Conservation (phyloP, 2,797 vertebrate genomes). For the Alcedo quadribrachys region DNA sequence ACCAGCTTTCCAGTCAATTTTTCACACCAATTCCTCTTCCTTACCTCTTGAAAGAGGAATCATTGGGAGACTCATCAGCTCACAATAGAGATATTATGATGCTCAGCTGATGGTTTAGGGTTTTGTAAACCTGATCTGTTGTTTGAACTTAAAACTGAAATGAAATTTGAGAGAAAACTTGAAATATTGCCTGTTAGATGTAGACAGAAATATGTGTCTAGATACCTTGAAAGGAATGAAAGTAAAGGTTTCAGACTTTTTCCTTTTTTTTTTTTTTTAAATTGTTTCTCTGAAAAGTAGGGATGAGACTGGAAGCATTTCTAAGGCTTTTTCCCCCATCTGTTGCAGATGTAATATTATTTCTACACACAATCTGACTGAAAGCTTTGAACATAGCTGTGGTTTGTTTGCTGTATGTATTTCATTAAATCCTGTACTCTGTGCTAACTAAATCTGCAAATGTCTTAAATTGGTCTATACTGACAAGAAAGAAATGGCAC, state of each 20-base stretch:
- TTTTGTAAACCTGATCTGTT: neutral
- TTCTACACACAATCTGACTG: neutral
- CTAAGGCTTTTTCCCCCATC: neutral
- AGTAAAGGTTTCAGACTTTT: neutral
- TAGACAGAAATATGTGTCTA: neutral
- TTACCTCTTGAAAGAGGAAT: neutral
- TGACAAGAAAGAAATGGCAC: constrained; percentile 65
- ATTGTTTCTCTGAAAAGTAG: neutral
- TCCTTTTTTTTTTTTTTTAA: neutral
- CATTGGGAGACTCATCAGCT: neutral
- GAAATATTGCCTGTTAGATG: neutral
- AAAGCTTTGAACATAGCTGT: constrained; percentile 3
- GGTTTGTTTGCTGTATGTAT: constrained; percentile 36
- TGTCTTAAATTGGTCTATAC: constrained; percentile 61
- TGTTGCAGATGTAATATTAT: neutral
- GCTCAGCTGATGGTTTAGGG: neutral
- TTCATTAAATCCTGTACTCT: constrained; percentile 50
- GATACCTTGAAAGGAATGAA: neutral
- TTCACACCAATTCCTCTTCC: neutral
- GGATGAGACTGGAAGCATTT: neutral
- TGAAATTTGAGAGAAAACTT: neutral
- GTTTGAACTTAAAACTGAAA: neutral
- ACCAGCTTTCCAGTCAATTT: neutral
- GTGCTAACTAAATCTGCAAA: constrained; percentile 48
- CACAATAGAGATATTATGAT: neutral